Evolutionary conservation across 1,140 invertebrate genomes (phyloP), one percentile per base, ranked within the genome.

Genomic region (Drosophila nigromelanica): DNA sequence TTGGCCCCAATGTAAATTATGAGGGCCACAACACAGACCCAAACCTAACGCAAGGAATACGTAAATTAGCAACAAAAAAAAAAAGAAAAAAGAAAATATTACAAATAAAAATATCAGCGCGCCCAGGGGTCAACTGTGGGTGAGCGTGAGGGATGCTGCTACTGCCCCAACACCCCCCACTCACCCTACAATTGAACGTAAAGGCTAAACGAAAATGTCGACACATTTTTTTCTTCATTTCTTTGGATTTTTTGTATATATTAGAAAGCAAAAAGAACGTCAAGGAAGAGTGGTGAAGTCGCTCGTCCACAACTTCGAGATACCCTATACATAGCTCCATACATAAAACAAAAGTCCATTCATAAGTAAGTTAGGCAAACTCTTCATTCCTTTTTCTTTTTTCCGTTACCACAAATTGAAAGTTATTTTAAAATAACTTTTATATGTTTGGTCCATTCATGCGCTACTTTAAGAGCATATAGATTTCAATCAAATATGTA

Each of bases 141-240:
- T 40, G 47, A 42, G 37, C 10, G 10, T 2, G 18, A 37, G n/a
- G 52, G 51, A 61, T 39, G 51, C 33, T 39, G 21, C 1, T 1
- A 1, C 10, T 47, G 21, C 12, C 45, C 24, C 24, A 12, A 1
- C 12, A 12, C 12, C 10, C 10, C 40, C 11, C 14, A n/a, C 37
- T 6, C 52, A 12, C 12, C 42, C 14, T 45, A 21, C 51, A 62
- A 5, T 24, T 1, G 45, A 33, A 7, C 5, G 12, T 18, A 87
- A 81, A 81, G 78, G 71, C 78, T 86, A 73, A 77, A 67, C 70
- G 66, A 72, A 85, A 85, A 80, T 78, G 80, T 83, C 72, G 80
- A 62, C 80, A 63, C 80, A 79, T 75, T 82, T 54, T 47, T 67
- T 58, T 33, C n/a, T 33, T 30, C 12, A 5, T 56, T 48, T 30